Evolutionary conservation across 1,140 invertebrate genomes (phyloP), one percentile per base, ranked within the genome.

Genomic region (Drosophila watanabei): DNA sequence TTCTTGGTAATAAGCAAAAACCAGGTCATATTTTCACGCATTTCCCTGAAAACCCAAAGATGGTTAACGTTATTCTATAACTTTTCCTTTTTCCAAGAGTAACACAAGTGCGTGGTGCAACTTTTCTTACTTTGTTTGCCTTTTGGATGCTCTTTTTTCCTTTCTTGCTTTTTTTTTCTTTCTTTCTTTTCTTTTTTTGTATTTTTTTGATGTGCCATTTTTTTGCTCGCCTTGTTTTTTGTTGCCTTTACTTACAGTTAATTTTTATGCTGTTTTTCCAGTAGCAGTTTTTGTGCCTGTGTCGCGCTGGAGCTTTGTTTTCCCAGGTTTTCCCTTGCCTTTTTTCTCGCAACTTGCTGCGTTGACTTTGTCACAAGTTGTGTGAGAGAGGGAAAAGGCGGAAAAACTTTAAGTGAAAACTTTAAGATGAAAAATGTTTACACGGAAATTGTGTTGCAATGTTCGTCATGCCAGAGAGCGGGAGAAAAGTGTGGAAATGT

Each of bases 171-270:
- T 35, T 64, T 70, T 28, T 52, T 14, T 48, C 6, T 14, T 52
- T 32, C n/a, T 51, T n/a, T n/a, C 24, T 16, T 13, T 30, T 2
- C 16, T 41, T 57, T 46, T 48, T n/a, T 33, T 52, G 18, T 30
- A 16, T 7, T n/a, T 32, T 46, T 49, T 35, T 33, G 43, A 39
- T 49, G 41, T 77, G 52, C 62, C 57, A 62, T 78, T 69, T 51
- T 51, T 41, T 41, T 48, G 46, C 48, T 59, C 51, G 18, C 59
- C 37, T 37, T 58, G 37, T 30, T 66, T 59, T 61, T 61, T 81
- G 49, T 59, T 79, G 69, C 58, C 51, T 66, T 87, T 79, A 75
- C 81, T 82, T 79, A 65, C 61, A 54, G 52, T 79, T 87, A 78
- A 82, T 87, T 86, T 81, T 59, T 63, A 73, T 66, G 75, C 41